Base-by-base conservation (phyloP, 1,140 invertebrate species). In the Bombus affinis region DNA sequence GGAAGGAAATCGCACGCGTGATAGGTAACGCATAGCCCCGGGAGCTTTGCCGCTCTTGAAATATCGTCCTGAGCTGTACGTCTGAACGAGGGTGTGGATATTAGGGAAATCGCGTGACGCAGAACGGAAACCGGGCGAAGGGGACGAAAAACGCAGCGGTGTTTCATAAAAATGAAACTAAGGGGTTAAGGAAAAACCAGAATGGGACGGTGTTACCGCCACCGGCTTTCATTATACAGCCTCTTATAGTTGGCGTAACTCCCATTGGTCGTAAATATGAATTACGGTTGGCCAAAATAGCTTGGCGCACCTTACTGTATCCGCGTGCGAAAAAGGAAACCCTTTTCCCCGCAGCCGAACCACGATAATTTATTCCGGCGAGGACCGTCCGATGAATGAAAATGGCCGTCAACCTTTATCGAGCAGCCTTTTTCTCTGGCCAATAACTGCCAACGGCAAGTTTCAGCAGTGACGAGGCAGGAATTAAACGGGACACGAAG, bases 161-260 rank as follows among this genome's bases (percentile, higher is more conserved):
- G 83, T 78, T 83, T 85, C 72, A 70, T 76, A 86, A 88, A 90
- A 83, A 83, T 83, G 77, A 87, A 86, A 83, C 44, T 35, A 66
- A 66, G 68, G 73, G 68, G 78, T 62, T 71, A 59, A 68, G 82
- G 81, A 73, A 81, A 75, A 86, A 86, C 72, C 82, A 44, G 84
- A 68, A 82, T 65, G 78, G 62, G 12, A 57, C 13, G 81, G 72
- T 53, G 84, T 91, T 91, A 90, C 90, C 88, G 89, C 88, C 88
- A 91, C 88, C 86, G 88, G 86, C 89, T 93, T 93, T 93, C 93
- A 94, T 93, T 94, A 94, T 93, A 92, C 93, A 93, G 92, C 92
- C 93, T 93, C 93, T 94, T 94, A 94, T 92, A 93, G 88, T 94
- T 94, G 93, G 93, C 93, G 90, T 93, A 93, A 94, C 92, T 93